Conservation (phyloP, 2,888 invertebrate species). For the Himalopsyche japonica region DNA sequence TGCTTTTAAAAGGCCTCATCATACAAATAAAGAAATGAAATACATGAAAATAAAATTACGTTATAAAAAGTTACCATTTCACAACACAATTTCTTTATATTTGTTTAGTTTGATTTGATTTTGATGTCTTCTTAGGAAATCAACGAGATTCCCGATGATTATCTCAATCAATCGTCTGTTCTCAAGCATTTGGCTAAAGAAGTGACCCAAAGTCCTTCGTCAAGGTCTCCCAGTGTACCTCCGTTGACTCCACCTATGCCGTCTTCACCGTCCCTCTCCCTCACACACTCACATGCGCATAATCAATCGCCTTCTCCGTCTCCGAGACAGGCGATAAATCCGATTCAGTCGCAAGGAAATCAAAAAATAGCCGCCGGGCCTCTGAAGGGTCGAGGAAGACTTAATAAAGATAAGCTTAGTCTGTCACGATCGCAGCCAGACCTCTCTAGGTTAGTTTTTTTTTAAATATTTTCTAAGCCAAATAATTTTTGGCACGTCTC, state of each 20-base stretch:
- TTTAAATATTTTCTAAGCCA: no score
- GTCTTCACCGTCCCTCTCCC: constrained; percentile 33
- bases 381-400: constrained; percentile 52
- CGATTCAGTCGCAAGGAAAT: neutral
- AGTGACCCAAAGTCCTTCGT: constrained; percentile 57
- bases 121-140: constrained; percentile 63
- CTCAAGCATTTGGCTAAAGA: constrained; percentile 84
- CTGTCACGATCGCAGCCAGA: constrained; percentile 84
- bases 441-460: constrained; percentile 61
- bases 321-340: constrained; percentile 30
- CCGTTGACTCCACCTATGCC: constrained; percentile 48
- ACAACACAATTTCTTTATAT: neutral
- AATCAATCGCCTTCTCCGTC: constrained; percentile 15
- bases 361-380: neutral
- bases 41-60: no score
- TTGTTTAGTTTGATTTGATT: neutral
- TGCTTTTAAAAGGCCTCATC: no score
- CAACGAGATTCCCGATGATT: constrained; percentile 83
- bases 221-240: constrained; percentile 45
- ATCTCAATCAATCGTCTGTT: constrained; percentile 80
- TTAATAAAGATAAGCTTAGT: constrained; percentile 64
- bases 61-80: no score
- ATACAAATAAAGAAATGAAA: no score
- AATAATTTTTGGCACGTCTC: no score
- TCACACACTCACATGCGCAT: neutral